phyloP scores from a whole-genome alignment of 2,888 invertebrate genomes.

The Tanypteryx hageni region DNA sequence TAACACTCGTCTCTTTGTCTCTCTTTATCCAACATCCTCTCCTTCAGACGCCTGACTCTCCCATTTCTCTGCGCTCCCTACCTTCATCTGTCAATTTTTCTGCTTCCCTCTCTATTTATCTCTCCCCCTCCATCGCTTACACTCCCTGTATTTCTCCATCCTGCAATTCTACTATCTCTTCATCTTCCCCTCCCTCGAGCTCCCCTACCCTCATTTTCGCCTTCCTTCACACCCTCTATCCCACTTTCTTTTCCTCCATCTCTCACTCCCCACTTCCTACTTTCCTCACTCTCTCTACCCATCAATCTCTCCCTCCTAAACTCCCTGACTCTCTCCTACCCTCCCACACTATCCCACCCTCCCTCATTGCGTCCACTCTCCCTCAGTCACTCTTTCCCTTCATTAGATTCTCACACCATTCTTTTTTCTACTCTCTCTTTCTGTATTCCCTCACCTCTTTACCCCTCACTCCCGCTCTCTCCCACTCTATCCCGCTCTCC shows the following conservation, averaged over 20 bases:
- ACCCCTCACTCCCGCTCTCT: background rate
- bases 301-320: background rate
- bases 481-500: background rate
- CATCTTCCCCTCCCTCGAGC: background rate
- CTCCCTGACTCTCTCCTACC: background rate
- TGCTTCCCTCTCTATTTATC: background rate
- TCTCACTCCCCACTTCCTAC: background rate
- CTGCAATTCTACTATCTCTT: too few relatives aligned
- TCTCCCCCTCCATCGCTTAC: background rate
- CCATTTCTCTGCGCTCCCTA: too few relatives aligned
- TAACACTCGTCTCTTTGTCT: background rate
- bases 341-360: background rate
- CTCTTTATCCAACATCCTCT: background rate
- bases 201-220: background rate
- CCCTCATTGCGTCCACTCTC: background rate
- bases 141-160: background rate
- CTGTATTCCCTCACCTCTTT: background rate
- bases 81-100: background rate
- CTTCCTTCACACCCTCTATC: background rate
- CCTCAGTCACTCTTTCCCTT: background rate
- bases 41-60: too few relatives aligned
- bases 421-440: too few relatives aligned
- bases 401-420: too few relatives aligned
- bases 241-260: background rate
- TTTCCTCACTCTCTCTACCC: background rate